These are phyloP conservation scores for Caenorhabditis doughertyi DNA, from an alignment of 2,888 invertebrate genomes.

Conservation along the genomic window DNA sequence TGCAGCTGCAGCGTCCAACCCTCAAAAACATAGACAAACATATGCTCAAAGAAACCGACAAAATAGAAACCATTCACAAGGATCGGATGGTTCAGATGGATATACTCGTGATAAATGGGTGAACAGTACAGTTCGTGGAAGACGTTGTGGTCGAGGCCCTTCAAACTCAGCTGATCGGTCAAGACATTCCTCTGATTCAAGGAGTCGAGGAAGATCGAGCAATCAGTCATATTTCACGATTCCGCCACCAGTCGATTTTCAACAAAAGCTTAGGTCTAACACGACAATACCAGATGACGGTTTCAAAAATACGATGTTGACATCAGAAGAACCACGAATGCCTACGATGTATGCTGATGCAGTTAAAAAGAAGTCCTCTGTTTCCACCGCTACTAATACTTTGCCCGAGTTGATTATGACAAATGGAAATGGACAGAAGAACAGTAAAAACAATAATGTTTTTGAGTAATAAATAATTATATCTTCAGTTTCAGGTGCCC, in stretches of 20 bases:
- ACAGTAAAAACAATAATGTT: neutral
- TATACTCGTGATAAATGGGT: slow-evolving; percentile 15
- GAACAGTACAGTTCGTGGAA: slow-evolving; percentile 14
- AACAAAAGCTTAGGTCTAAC: neutral
- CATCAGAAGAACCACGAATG: slow-evolving; percentile 7
- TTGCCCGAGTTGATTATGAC: neutral
- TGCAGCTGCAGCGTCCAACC: neutral
- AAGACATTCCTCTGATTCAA: slow-evolving; percentile 27
- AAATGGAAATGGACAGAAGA: slow-evolving; percentile 20
- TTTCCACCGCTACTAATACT: neutral
- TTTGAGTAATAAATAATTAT: neutral
- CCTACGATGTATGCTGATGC: slow-evolving; percentile 52
- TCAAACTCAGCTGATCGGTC: slow-evolving; percentile 46
- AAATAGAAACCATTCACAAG: slow-evolving; percentile 46
- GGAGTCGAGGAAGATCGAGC: neutral
- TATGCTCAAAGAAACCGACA: slow-evolving; percentile 10
- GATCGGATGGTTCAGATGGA: slow-evolving; percentile 42
- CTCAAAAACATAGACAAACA: slow-evolving; percentile 26
- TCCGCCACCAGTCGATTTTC: slow-evolving; percentile 6
- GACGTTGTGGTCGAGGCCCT: slow-evolving; percentile 17
- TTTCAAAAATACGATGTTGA: slow-evolving; percentile 3
- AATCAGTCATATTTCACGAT: neutral
- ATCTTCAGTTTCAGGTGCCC: neutral
- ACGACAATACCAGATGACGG: slow-evolving; percentile 15
- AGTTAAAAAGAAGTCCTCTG: slow-evolving; percentile 52